Evolutionary conservation across 1,140 invertebrate species (phyloP).

Genomic region (Bombus ignitus): DNA sequence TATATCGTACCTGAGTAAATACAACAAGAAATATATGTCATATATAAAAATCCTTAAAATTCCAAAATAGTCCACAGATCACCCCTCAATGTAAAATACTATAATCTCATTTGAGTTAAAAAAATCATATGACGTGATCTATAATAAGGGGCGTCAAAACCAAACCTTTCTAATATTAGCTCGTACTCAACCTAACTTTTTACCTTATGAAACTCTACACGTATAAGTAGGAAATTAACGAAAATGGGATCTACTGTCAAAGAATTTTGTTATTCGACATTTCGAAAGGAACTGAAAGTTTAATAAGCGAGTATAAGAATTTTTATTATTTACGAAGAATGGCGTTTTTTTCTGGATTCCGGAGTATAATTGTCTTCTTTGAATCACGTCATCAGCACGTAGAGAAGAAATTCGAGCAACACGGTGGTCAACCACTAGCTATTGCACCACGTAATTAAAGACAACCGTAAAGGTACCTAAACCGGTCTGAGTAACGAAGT

Average conservation of each 20-base stretch:
- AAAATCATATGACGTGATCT: not conserved
- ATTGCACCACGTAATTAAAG: slow-evolving; percentile 46
- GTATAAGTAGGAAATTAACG: not conserved
- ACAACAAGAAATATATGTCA: not conserved
- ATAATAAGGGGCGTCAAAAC: not conserved
- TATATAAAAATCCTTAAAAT: not conserved
- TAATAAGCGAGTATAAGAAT: too few relatives aligned
- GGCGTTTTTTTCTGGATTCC: not conserved
- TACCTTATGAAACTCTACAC: not conserved
- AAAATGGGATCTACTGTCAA: not conserved
- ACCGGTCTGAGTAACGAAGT: slow-evolving; percentile 25
- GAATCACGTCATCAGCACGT: not conserved
- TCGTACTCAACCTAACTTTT: not conserved
- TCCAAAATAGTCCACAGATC: not conserved
- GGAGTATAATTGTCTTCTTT: not conserved
- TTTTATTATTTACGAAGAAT: not conserved
- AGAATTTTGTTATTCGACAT: not conserved
- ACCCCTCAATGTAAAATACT: too few relatives aligned
- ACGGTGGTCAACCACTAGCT: not conserved
- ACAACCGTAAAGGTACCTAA: slow-evolving; percentile 9
- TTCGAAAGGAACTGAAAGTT: not conserved
- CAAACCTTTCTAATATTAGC: not conserved
- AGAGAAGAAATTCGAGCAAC: slow-evolving; percentile 15
- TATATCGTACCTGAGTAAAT: too few relatives aligned
- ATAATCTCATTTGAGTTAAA: not conserved